Evolutionary conservation across 35 echinoderm and acorn worm species (phyloP).

Genomic region (Chiridota heheva): DNA sequence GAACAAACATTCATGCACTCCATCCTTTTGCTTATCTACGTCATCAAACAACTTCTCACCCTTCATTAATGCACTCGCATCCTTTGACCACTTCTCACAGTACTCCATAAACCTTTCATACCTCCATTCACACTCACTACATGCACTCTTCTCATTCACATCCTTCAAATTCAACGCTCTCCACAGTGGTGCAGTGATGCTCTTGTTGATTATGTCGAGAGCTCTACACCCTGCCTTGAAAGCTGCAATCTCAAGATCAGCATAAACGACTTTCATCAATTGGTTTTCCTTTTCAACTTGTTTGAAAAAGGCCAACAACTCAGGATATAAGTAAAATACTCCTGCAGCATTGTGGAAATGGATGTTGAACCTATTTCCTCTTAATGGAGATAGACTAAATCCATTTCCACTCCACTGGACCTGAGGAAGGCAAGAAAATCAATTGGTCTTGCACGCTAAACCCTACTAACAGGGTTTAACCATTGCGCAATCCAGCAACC

Average conservation of each 20-base stretch:
- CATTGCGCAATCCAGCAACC: too few relatives aligned
- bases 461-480: too few relatives aligned
- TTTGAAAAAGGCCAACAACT: slow-evolving; percentile 50
- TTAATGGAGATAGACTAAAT: slow-evolving; percentile 43
- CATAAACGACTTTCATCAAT: slow-evolving; percentile 43
- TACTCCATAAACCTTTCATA: slow-evolving; percentile 13
- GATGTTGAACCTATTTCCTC: slow-evolving; percentile 69
- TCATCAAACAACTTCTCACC: slow-evolving; percentile 17
- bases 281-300: slow-evolving; percentile 49
- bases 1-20: slow-evolving; percentile 30
- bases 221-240: slow-evolving; percentile 18
- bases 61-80: slow-evolving; percentile 15
- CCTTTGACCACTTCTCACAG: slow-evolving; percentile 37
- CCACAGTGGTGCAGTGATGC: slow-evolving; percentile 47
- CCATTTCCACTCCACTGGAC: not conserved
- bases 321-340: slow-evolving; percentile 19
- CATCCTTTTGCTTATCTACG: not conserved
- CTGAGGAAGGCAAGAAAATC: slow-evolving; percentile 38
- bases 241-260: slow-evolving; percentile 24
- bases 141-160: not conserved
- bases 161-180: slow-evolving; percentile 19
- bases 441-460: slow-evolving; percentile 50
- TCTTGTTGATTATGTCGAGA: slow-evolving; percentile 56
- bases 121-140: slow-evolving; percentile 17
- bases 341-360: slow-evolving; percentile 65